phyloP scores from a whole-genome alignment of 92 coral and sea anemone species.

The Palythoa grandiflora region DNA sequence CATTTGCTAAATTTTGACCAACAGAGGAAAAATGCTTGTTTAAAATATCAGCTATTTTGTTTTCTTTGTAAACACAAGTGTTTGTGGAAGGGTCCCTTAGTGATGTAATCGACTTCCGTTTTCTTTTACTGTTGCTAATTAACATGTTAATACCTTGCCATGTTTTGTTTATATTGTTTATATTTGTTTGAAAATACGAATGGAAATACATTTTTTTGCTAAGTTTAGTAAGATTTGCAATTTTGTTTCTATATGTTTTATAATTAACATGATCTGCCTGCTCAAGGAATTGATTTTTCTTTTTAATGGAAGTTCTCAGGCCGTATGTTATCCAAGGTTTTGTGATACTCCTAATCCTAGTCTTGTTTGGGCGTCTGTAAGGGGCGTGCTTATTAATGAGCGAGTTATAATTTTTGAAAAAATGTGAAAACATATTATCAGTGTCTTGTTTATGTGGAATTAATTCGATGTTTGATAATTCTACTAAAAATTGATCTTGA shows the following conservation, averaged over 20 bases:
- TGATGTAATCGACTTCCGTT: too few species aligned
- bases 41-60: not conserved
- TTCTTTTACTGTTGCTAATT: not conserved
- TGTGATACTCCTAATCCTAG: not conserved
- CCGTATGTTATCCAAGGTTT: not conserved
- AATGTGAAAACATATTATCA: not conserved
- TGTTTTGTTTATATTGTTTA: not conserved
- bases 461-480: too few species aligned
- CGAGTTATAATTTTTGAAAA: not conserved
- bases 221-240: not conserved
- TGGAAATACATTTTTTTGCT: not conserved
- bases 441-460: not conserved
- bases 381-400: not conserved
- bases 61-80: not conserved
- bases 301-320: too few species aligned
- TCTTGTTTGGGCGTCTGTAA: not conserved
- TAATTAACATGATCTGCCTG: too few species aligned
- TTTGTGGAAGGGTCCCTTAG: not conserved
- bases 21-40: not conserved
- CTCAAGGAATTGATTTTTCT: too few species aligned
- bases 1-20: not conserved
- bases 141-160: not conserved
- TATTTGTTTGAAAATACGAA: not conserved
- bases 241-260: too few species aligned
- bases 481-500: too few species aligned